Conservation (phyloP, 2,888 invertebrate species). For the Ametastegia equiseti region DNA sequence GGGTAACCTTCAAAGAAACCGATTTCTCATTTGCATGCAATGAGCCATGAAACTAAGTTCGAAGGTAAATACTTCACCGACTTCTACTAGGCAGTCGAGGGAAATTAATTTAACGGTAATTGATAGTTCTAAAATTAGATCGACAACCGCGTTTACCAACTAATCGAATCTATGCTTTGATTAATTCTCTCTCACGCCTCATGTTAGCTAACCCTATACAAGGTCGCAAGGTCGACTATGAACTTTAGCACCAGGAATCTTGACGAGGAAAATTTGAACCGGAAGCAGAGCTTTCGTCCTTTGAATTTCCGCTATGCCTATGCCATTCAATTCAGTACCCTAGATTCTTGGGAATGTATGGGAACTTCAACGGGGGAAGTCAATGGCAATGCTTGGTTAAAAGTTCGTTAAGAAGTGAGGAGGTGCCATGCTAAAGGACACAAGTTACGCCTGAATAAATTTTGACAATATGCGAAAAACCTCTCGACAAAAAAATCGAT, state of each 20-base stretch:
- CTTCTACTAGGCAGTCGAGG: constrained; percentile 19
- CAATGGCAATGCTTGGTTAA: background rate
- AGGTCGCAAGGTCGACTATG: constrained; percentile 11
- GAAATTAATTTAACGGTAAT: constrained; percentile 40
- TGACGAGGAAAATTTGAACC: background rate
- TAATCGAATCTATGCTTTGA: constrained; percentile 31
- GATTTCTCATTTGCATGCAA: constrained; percentile 24
- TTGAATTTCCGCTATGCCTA: background rate
- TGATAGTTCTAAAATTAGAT: constrained; percentile 46
- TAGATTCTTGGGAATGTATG: background rate
- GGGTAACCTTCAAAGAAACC: constrained; percentile 37
- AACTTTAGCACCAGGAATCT: background rate
- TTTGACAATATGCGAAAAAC: no score
- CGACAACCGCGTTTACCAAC: constrained; percentile 10
- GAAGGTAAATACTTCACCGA: constrained; percentile 43
- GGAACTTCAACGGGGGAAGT: background rate
- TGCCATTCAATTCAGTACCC: background rate
- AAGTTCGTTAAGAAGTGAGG: background rate
- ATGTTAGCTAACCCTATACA: constrained; percentile 16
- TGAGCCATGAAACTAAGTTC: constrained; percentile 40
- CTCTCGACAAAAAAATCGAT: no score
- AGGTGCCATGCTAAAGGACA: no score
- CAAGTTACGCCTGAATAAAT: no score
- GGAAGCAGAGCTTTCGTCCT: constrained; percentile 7
- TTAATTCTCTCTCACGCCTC: constrained; percentile 14